Evolutionary conservation across 1,140 invertebrate genomes (phyloP).

Genomic region (Drosophila lowei): DNA sequence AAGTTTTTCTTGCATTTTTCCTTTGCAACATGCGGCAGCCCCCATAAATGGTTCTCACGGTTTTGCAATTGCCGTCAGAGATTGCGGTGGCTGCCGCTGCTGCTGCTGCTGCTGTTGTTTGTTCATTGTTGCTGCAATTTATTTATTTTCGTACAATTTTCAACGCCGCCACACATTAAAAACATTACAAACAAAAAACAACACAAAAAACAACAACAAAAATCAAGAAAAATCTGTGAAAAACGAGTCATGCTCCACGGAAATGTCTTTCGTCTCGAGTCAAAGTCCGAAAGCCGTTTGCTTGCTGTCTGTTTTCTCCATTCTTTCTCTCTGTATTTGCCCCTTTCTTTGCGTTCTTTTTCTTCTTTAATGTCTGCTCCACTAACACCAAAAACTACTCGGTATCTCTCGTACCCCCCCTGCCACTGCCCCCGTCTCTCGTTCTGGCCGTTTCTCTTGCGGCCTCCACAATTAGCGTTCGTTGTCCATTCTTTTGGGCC

Average conservation of each 20-base stretch:
- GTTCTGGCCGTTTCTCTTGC: constrained; percentile 16
- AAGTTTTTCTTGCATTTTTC: constrained; percentile 75
- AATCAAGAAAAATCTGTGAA: constrained; percentile 29
- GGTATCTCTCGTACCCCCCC: not conserved
- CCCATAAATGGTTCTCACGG: constrained; percentile 78
- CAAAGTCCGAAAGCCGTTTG: constrained; percentile 17
- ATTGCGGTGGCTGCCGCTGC: constrained; percentile 41
- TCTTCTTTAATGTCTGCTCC: constrained; percentile 33
- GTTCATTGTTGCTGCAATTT: constrained; percentile 39
- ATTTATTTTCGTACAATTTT: constrained; percentile 56
- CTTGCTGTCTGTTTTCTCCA: constrained; percentile 21
- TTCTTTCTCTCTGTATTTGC: constrained; percentile 32
- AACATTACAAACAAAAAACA: not conserved
- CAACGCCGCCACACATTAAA: constrained; percentile 44
- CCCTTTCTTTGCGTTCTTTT: not conserved
- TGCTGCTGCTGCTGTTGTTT: constrained; percentile 33
- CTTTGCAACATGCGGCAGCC: constrained; percentile 45
- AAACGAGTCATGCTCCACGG: constrained; percentile 26
- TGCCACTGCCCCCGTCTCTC: constrained; percentile 6
- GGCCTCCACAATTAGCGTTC: constrained; percentile 49
- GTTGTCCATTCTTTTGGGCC: constrained; percentile 33
- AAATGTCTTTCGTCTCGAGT: constrained; percentile 19
- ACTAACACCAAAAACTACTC: constrained; percentile 52
- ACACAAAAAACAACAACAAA: constrained; percentile 2
- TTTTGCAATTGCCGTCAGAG: constrained; percentile 64